These are phyloP conservation scores for Euleptes europaea DNA, from an alignment of 2,113 vertebrate species.

Conservation along the genomic window DNA sequence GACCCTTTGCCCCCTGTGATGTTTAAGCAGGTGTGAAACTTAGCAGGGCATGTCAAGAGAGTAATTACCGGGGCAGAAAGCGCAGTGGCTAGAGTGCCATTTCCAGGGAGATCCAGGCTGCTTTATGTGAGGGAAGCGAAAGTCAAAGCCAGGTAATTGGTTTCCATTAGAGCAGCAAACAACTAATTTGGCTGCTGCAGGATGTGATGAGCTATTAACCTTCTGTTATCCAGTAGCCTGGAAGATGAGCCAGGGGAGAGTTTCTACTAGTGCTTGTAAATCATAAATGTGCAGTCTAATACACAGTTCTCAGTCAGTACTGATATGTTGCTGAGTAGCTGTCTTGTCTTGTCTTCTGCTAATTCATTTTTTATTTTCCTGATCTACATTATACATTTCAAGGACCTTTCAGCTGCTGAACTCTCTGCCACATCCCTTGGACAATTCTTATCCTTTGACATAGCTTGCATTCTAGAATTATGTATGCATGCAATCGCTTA, in stretches of 20 bases:
- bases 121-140: conserved; percentile 21
- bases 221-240: background rate
- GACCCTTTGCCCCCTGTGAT: background rate
- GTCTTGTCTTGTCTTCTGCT: background rate
- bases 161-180: conserved; percentile 63
- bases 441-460: too few species aligned
- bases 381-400: background rate
- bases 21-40: background rate
- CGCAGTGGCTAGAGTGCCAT: conserved; percentile 35
- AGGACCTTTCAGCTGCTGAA: background rate
- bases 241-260: background rate
- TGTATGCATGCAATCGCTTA: too few species aligned
- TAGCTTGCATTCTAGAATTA: too few species aligned
- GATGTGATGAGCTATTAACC: conserved; percentile 43
- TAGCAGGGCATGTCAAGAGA: background rate
- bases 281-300: background rate
- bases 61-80: background rate
- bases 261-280: background rate
- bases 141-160: conserved; percentile 42
- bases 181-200: conserved; percentile 51
- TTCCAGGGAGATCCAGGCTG: background rate
- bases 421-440: too few species aligned
- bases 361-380: background rate
- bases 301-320: too few species aligned
- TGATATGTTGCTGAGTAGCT: background rate